Evolutionary conservation across 2,113 vertebrate species (phyloP).

Genomic region (Maccullochella peelii): DNA sequence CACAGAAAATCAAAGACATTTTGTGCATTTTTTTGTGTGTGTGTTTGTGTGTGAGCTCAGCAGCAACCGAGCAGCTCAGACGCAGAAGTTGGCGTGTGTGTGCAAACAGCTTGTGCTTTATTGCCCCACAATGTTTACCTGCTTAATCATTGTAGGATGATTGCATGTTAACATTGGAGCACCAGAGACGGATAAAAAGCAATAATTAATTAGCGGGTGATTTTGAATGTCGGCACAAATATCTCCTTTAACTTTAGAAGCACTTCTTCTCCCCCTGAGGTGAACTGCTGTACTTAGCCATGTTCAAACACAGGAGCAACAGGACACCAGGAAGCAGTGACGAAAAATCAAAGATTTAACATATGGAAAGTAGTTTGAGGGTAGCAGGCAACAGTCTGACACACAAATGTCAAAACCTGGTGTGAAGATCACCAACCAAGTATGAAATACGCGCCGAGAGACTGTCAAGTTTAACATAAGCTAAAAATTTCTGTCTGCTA

Average conservation of each 20-base stretch:
- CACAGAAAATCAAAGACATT: constrained; percentile 61
- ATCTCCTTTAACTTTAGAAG: constrained; percentile 36
- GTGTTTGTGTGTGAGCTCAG: constrained; percentile 9
- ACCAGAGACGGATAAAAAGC: constrained; percentile 32
- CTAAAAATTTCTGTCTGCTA: constrained; percentile 56
- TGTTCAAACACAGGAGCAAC: constrained; percentile 28
- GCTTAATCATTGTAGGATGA: constrained; percentile 56
- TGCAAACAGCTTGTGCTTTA: constrained; percentile 45
- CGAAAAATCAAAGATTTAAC: constrained; percentile 25
- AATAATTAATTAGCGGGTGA: constrained; percentile 59
- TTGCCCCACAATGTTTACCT: constrained; percentile 63
- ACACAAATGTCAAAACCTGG: constrained; percentile 67
- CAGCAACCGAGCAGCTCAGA: constrained; percentile 43
- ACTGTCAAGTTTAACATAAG: constrained; percentile 59
- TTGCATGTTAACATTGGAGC: constrained; percentile 54
- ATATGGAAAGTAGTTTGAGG: constrained; percentile 63
- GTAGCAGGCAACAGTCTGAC: constrained; percentile 45
- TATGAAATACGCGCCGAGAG: constrained; percentile 60
- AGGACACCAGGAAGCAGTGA: constrained; percentile 10
- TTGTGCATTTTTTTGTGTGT: constrained; percentile 7
- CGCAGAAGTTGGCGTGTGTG: constrained; percentile 4
- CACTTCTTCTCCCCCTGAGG: not conserved
- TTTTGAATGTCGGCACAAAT: constrained; percentile 43
- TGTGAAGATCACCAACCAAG: constrained; percentile 68
- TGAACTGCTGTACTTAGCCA: not conserved